Evolutionary conservation across 2,797 vertebrate genomes (phyloP).

Genomic region (Mormyrops attenuatus): DNA sequence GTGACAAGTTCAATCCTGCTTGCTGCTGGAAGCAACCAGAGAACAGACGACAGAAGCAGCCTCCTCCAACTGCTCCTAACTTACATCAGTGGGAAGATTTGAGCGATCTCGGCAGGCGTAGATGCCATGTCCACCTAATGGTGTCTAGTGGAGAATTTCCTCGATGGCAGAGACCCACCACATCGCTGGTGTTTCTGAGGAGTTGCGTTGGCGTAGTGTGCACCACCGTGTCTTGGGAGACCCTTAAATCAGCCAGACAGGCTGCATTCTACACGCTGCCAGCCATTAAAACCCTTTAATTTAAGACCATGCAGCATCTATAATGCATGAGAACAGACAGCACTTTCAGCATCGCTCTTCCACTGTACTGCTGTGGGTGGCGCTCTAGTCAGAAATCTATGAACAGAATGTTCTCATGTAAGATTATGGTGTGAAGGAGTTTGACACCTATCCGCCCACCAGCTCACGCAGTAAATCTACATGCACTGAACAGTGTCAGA

Average conservation of each 20-base stretch:
- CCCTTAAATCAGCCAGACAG: background rate
- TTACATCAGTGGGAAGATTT: background rate
- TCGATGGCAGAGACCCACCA: background rate
- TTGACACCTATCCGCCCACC: background rate
- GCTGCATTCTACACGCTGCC: background rate
- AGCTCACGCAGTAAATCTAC: background rate
- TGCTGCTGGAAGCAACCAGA: background rate
- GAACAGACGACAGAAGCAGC: background rate
- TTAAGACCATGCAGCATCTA: slow-evolving; percentile 2
- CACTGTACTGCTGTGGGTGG: background rate
- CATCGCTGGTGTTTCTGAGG: background rate
- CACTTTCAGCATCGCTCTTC: background rate
- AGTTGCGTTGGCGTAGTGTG: background rate
- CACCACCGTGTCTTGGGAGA: background rate
- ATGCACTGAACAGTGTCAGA: background rate
- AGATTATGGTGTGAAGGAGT: background rate
- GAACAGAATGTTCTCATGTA: background rate
- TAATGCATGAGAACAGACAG: slow-evolving; percentile 1
- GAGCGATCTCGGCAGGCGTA: background rate
- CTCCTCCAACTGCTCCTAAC: background rate
- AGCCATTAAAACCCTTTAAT: background rate
- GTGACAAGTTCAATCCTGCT: slow-evolving; percentile 6
- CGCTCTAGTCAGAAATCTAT: background rate
- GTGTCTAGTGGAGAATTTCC: background rate
- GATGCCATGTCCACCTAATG: background rate